Percentiles rank a stretch among this genome's conserved stretches.
These are phyloP conservation scores for Seladonia tumulorum DNA, from an alignment of 2,888 invertebrate species.

Conservation along the genomic window DNA sequence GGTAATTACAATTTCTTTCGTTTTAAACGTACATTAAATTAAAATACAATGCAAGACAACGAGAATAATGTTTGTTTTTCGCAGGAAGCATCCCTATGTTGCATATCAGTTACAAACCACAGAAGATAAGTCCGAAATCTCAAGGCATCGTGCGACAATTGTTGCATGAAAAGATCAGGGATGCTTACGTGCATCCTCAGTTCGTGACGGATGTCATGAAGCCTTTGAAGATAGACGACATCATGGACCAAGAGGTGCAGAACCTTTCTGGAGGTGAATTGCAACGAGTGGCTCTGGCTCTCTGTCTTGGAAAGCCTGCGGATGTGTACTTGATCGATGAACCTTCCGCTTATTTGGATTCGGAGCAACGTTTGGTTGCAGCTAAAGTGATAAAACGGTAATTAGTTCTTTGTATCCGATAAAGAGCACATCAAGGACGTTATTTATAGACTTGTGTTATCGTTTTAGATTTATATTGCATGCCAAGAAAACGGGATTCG, in stretches of 20 bases:
- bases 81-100: slow-evolving; percentile 92
- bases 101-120: slow-evolving; percentile 99
- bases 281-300: slow-evolving; percentile 97
- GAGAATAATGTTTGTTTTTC: slow-evolving; percentile 1
- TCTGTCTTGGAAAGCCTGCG: slow-evolving; percentile 99
- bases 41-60: no score
- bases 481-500: slow-evolving; percentile 99
- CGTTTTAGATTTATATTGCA: slow-evolving; percentile 95
- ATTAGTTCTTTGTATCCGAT: slow-evolving; percentile 54
- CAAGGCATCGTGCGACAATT: slow-evolving; percentile 96
- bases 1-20: slow-evolving; percentile 82
- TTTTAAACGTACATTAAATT: no score
- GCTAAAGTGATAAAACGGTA: slow-evolving; percentile 99
- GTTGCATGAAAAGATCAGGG: slow-evolving; percentile 98
- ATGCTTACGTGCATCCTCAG: slow-evolving; percentile 99
- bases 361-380: slow-evolving; percentile 99
- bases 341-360: slow-evolving; percentile 99
- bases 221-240: slow-evolving; percentile 97
- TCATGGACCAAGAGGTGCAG: slow-evolving; percentile 99
- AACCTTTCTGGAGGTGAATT: slow-evolving; percentile 99
- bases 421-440: neutral
- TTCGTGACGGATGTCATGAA: slow-evolving; percentile 99
- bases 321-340: slow-evolving; percentile 99
- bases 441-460: neutral
- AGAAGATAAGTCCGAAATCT: slow-evolving; percentile 99